Evolutionary conservation across 2,797 vertebrate genomes (phyloP), one percentile per base, ranked within the genome.

Genomic region (Sarcophilus harrisii): DNA sequence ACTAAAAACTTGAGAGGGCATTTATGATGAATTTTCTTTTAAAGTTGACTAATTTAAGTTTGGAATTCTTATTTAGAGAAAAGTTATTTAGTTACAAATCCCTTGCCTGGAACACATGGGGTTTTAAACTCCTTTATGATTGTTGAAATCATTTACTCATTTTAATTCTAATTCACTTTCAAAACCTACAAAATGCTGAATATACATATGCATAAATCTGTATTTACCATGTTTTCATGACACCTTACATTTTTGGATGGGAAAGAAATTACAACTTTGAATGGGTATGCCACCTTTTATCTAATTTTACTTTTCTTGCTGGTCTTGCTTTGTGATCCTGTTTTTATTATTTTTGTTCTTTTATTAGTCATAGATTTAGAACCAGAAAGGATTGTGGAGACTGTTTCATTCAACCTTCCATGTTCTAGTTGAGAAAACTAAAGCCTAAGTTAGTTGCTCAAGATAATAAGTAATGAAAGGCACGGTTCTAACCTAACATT

Each of bases 211-310:
- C 24, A 90, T 29, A 57, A 2, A 9, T 96, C 97, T 90, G 89
- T 90, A 97, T 90, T 93, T 57, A 30, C 62, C 66, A 0, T 89
- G 52, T 91, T 96, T 95, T 87, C 52, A 87, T 96, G 96, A 73
- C 57, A 96, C 93, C 93, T 97, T 93, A 95, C 92, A 92, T 58
- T 96, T 93, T 60, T 90, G 93, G 97, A 96, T 58, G 95, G 55
- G 66, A 90, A 97, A 95, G 90, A 97, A 93, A 97, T 94, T 96
- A 96, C 91, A 95, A 96, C 58, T 96, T 95, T 95, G 92, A 97
- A 94, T 90, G 49, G 95, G 92, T 89, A 57, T 81, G 89, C 13
- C 95, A 93, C 49, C 89, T 96, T 97, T 95, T 16, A 93, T 73
- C 5, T 96, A 59, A 28, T 95, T 97, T 96, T 92, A 1, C 57